A percentile compares a stretch with the other conserved stretches of the same genome.
These are phyloP conservation scores for Acipenser oxyrinchus DNA, from an alignment of 2,797 vertebrate species.

Conservation along the genomic window DNA sequence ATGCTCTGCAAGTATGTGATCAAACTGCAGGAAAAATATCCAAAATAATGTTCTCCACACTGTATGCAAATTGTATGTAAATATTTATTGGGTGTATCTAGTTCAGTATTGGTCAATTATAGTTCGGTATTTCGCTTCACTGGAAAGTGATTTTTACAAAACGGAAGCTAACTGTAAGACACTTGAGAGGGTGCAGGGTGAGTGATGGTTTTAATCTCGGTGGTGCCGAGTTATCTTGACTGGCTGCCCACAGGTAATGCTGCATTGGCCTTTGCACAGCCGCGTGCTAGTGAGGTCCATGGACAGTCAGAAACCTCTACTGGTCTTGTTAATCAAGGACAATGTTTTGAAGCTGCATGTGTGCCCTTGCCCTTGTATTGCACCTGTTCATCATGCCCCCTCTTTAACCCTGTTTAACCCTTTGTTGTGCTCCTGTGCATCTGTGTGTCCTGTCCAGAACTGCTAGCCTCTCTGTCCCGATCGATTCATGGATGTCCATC, in stretches of 20 bases:
- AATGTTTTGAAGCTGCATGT: background rate
- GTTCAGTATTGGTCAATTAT: too few relatives aligned
- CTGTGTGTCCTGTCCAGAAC: conserved; percentile 53
- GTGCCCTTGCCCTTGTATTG: conserved; percentile 4
- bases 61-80: too few relatives aligned
- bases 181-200: too few relatives aligned
- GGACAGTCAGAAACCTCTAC: background rate
- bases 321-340: too few relatives aligned
- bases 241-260: background rate
- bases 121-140: too few relatives aligned
- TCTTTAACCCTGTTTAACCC: conserved; percentile 6
- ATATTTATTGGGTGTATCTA: too few relatives aligned
- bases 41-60: too few relatives aligned
- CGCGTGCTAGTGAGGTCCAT: background rate
- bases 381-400: conserved; percentile 2
- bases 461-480: conserved; percentile 60
- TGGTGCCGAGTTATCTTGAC: background rate
- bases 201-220: background rate
- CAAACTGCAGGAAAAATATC: too few relatives aligned
- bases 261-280: background rate
- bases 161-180: too few relatives aligned
- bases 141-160: too few relatives aligned
- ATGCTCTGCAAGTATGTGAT: too few relatives aligned
- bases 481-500: conserved; percentile 47
- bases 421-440: conserved; percentile 21